Base-by-base conservation (phyloP, 1,140 invertebrate species). In the Ditylenchus dipsaci region DNA sequence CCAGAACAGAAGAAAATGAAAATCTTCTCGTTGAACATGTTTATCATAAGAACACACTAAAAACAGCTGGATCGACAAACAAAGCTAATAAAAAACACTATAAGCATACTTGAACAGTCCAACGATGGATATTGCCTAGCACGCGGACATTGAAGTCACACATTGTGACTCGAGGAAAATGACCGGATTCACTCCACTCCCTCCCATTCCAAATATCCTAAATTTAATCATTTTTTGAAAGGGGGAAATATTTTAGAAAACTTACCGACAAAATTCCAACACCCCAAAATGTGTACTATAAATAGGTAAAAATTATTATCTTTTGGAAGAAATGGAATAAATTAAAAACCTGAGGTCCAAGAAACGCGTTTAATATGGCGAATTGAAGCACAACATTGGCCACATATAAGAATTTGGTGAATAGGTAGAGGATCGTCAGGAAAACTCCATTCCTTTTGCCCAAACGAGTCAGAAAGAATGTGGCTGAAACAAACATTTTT, bases 1-100 rank as follows among this genome's bases (percentile, higher is more conserved):
- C 80, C 80, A 82, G 64, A 82, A 82, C 78, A 79, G 49, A 79
- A 76, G 65, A 80, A 82, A 1, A 80, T 30, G 56, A 78, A 82
- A 26, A 82, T 78, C 65, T 81, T 81, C 58, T 81, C 92, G 84
- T 95, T 94, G 84, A 94, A 91, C 82, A 94, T 93, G 85, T 82
- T 83, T n/a, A 83, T 76, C 72, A 84, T 83, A n/a, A 84, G 73
- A n/a, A 84, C 84, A 67, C 84, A 84, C 33, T 38, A 38, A 38
- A 38, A n/a, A 84, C 84, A 67, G 85, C 33, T 38, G 11, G 11
- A 38, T 38, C 11, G 33, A 38, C 11, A 5, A 11, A 11, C 33
- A 5, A 38, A 38, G 33, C 3, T 5, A 11, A 38, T 38, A 38
- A 11, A 38, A 38, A 38, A 38, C 33, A 38, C 3, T 5, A 11